Evolutionary conservation across 2,113 vertebrate species (phyloP), one percentile per base, ranked within the genome.

Genomic region (Xyliphius kryptos): DNA sequence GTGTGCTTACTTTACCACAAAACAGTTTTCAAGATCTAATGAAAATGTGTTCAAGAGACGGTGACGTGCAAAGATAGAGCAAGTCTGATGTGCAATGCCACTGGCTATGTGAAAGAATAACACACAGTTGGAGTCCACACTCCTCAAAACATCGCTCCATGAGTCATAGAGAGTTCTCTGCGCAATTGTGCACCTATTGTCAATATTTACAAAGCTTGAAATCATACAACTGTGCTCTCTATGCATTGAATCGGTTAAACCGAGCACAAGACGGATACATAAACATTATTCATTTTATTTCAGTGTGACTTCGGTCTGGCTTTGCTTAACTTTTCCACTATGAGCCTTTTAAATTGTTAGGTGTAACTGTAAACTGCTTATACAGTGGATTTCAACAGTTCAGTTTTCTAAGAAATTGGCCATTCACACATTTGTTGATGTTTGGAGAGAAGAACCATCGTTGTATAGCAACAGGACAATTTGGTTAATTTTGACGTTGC

Each of bases 401-500:
- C 38, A 61, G 65, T 58, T 26, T 71, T 72, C 48, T 69, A 63
- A 54, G 75, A 74, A 71, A 71, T 68, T 80, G 76, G 41, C 47
- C 61, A 70, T 83, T 85, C 75, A 71, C 81, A 74, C 50, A 74
- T 60, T 66, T 69, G 68, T 80, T 81, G 77, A 76, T 86, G 74
- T 85, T 87, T 86, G 81, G 81, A 83, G 79, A 85, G 77, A 74
- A 76, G 69, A 49, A 68, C 76, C 70, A 80, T 82, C 80, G 83
- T 83, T 81, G 78, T 80, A 72, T 82, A 83, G 85, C 83, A 86
- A 87, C 78, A 4, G 58, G 76, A 37, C 67, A 73, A 84, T 84
- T 87, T 84, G 86, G 78, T 82, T 86, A 79, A 87, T 85, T 83
- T 79, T 71, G 80, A 73, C 66, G 75, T 85, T 79, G 77, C 72